Evolutionary conservation across 2,888 invertebrate species (phyloP).

Genomic region (Ptycholaimellus sp.): DNA sequence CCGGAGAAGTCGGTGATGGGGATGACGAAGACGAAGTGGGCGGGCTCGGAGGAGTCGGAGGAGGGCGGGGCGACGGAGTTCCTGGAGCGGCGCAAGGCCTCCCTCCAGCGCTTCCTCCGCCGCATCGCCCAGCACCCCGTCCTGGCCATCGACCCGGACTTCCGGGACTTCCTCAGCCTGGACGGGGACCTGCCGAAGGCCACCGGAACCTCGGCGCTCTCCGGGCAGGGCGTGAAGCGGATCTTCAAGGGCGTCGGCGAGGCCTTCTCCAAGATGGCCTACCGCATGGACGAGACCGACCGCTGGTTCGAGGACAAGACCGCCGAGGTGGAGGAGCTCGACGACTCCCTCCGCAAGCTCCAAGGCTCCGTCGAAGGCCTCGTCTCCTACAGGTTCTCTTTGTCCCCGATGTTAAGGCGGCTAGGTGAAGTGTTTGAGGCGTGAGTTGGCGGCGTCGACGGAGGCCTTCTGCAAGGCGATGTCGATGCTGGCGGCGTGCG

Average conservation of each 20-base stretch:
- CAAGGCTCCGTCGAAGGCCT: constrained; percentile 64
- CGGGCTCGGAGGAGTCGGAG: constrained; percentile 22
- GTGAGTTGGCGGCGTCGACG: constrained; percentile 52
- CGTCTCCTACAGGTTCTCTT: constrained; percentile 30
- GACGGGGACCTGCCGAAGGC: constrained; percentile 78
- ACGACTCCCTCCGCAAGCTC: no score
- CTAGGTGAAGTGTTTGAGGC: neutral
- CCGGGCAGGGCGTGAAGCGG: constrained; percentile 76
- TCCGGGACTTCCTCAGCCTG: constrained; percentile 80
- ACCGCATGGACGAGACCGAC: constrained; percentile 96
- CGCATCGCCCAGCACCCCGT: constrained; percentile 65
- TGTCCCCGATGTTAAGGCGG: constrained; percentile 8
- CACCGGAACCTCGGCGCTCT: constrained; percentile 74
- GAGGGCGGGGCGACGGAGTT: constrained; percentile 44
- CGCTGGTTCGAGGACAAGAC: constrained; percentile 98
- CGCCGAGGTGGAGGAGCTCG: no score
- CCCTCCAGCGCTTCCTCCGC: constrained; percentile 62
- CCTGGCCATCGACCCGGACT: constrained; percentile 62
- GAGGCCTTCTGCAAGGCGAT: constrained; percentile 58
- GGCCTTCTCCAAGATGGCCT: constrained; percentile 88
- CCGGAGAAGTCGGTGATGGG: constrained; percentile 92
- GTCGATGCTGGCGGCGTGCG: constrained; percentile 68
- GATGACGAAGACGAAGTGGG: constrained; percentile 85
- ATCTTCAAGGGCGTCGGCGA: constrained; percentile 59
- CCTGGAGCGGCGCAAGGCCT: constrained; percentile 65